Conservation (phyloP, 2,113 vertebrate genomes). For the Mustelus asterias region DNA sequence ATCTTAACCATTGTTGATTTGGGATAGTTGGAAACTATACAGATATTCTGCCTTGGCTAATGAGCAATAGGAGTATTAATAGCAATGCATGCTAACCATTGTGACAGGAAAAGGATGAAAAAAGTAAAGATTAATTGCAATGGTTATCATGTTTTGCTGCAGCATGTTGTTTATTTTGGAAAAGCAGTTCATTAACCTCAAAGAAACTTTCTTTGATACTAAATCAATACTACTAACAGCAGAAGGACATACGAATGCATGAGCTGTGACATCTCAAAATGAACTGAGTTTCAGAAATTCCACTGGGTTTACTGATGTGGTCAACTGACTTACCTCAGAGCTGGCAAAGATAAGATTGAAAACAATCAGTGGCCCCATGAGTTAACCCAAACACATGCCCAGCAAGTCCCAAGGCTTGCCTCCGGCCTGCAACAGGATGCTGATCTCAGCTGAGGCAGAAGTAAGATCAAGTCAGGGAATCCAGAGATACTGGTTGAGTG, state of each 20-base stretch:
- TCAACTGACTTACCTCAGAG: no score
- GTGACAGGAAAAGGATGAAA: not conserved
- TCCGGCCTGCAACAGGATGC: not conserved
- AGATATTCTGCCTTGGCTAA: not conserved
- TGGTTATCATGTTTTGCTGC: not conserved
- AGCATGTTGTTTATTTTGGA: not conserved
- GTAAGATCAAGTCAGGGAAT: not conserved
- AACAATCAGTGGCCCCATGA: no score
- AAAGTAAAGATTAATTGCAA: not conserved
- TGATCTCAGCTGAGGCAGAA: not conserved
- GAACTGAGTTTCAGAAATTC: no score
- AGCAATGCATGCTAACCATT: not conserved
- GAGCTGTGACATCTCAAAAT: not conserved
- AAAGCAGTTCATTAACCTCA: not conserved
- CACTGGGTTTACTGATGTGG: no score
- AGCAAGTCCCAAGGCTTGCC: not conserved
- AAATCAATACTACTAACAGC: not conserved
- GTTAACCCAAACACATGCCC: not conserved
- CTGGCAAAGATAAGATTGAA: no score
- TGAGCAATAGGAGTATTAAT: not conserved
- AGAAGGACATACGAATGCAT: not conserved
- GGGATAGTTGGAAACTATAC: not conserved
- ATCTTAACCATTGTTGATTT: no score
- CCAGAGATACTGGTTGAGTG: not conserved
- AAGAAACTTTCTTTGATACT: not conserved